A percentile compares a stretch with the other conserved stretches of the same genome.
These are phyloP conservation scores for Glaucidium brasilianum DNA, from an alignment of 2,113 vertebrate species.

Conservation along the genomic window DNA sequence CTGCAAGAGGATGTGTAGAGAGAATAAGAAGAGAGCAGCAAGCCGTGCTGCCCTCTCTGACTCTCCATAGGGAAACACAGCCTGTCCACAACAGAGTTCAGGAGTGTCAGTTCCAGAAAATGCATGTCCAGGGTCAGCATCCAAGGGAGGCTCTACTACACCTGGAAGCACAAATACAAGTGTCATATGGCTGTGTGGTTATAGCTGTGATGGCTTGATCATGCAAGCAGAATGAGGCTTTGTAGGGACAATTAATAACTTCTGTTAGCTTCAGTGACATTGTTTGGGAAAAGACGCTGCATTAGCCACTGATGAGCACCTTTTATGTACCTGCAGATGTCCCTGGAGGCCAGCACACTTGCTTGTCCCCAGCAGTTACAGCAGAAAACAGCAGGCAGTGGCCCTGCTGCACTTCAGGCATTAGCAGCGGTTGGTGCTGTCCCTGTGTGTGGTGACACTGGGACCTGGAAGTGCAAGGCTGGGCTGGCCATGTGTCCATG, in stretches of 20 bases:
- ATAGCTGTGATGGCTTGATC: neutral
- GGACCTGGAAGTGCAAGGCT: neutral
- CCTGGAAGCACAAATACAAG: neutral
- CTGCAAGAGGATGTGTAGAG: neutral
- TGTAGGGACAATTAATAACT: neutral
- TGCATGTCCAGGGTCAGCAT: neutral
- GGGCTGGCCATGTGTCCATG: neutral
- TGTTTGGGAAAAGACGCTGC: neutral
- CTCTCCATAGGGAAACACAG: neutral
- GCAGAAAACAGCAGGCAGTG: neutral
- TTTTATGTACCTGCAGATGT: neutral
- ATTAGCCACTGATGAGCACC: neutral
- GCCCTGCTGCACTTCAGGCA: neutral
- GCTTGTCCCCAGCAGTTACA: neutral
- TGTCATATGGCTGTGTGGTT: neutral
- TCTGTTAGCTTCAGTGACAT: neutral
- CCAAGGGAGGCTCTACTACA: neutral
- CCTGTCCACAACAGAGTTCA: neutral
- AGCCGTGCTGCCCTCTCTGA: neutral
- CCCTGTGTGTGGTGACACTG: accelerated
- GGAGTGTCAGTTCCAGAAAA: neutral
- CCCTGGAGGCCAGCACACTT: neutral
- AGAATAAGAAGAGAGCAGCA: neutral
- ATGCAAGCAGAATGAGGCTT: neutral
- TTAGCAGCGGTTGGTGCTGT: neutral